These are phyloP conservation scores for Solea solea DNA, from an alignment of 2,113 vertebrate species.

Conservation along the genomic window DNA sequence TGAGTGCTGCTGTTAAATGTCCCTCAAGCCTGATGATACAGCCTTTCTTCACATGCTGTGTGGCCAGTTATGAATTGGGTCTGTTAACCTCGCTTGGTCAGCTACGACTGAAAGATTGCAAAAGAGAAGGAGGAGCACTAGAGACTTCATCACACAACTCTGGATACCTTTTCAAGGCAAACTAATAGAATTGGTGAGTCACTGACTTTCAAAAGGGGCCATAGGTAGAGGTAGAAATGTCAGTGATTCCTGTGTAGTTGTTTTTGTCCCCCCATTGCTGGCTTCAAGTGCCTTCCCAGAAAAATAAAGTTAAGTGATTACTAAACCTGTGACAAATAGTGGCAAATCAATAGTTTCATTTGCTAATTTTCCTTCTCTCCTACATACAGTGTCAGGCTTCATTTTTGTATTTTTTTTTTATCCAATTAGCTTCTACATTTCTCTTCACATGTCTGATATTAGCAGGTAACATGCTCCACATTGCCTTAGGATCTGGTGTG, in stretches of 20 bases:
- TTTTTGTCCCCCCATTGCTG: background rate
- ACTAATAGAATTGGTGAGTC: constrained; percentile 49
- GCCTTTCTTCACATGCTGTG: constrained; percentile 13
- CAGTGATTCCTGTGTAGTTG: constrained; percentile 19
- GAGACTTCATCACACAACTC: constrained; percentile 37
- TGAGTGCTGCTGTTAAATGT: constrained; percentile 21
- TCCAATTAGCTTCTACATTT: too few species aligned
- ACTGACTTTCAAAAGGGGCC: constrained; percentile 33
- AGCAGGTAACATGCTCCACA: too few species aligned
- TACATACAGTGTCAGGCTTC: background rate
- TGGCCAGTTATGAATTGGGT: constrained; percentile 38
- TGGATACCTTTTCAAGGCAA: constrained; percentile 47
- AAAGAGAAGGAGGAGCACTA: constrained; percentile 10
- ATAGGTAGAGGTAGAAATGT: constrained; percentile 36
- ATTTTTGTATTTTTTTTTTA: too few species aligned
- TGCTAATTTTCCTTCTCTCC: constrained; percentile 24
- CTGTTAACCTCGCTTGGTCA: constrained; percentile 46
- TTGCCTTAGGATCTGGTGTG: too few species aligned
- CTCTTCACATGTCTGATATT: too few species aligned
- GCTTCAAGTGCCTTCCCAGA: constrained; percentile 16
- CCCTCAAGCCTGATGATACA: constrained; percentile 22
- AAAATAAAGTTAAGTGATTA: constrained; percentile 13
- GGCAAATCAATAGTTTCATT: constrained; percentile 7
- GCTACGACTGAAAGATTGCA: constrained; percentile 32
- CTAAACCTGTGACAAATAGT: constrained; percentile 14